These are phyloP conservation scores for Heliconius ismenius DNA, from an alignment of 2,888 invertebrate genomes.

Conservation along the genomic window DNA sequence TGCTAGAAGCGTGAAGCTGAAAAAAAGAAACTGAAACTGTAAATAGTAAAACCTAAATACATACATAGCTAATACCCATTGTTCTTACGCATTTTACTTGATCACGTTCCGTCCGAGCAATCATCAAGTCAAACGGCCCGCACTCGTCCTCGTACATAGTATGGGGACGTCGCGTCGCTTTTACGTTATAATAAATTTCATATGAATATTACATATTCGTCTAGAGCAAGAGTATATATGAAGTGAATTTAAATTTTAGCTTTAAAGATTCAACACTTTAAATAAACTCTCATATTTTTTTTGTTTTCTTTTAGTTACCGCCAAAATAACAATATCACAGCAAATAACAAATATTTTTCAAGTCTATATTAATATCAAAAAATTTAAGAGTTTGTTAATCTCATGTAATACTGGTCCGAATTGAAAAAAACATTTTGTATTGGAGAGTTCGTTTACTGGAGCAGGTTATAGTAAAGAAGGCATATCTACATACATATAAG, in stretches of 20 bases:
- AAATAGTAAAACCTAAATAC: background rate
- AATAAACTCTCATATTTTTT: background rate
- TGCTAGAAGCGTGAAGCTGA: no score
- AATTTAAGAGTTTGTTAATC: no score
- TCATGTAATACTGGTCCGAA: no score
- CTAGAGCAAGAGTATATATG: background rate
- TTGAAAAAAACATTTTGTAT: no score
- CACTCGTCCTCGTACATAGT: conserved; percentile 29
- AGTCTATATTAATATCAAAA: no score
- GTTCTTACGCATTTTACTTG: conserved; percentile 31
- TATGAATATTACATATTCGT: background rate
- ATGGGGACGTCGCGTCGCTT: background rate
- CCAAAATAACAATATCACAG: background rate
- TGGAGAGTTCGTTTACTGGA: no score
- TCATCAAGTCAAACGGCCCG: conserved; percentile 28
- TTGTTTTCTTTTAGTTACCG: background rate
- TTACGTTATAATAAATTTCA: background rate
- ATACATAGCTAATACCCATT: conserved; percentile 3
- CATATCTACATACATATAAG: no score
- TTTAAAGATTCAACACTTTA: background rate
- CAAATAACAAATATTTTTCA: no score
- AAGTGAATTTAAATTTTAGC: background rate
- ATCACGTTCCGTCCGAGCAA: conserved; percentile 26
- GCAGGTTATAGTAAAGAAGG: no score
- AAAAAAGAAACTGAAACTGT: no score